A percentile compares a stretch with the other conserved stretches of the same genome.
Conservation (phyloP, 1,140 invertebrate genomes). For the Mamestra configurata region DNA sequence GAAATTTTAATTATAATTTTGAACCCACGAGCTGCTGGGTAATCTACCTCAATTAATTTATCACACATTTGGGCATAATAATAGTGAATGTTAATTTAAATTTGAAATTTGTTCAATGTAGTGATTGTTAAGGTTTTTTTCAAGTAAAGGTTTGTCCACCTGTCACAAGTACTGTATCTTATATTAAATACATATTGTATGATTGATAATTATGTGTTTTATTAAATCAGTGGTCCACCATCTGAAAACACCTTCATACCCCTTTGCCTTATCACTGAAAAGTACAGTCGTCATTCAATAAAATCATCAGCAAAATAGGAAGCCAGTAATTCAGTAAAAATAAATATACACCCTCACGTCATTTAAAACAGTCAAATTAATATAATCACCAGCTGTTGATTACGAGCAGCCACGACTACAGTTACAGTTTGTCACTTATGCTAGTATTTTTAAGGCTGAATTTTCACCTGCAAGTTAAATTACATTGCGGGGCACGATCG, state of each 20-base stretch:
- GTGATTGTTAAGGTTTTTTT: conserved; percentile 80
- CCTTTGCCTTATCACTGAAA: too few relatives aligned
- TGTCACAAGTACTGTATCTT: conserved; percentile 87
- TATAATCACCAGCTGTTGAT: too few relatives aligned
- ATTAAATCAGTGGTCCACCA: conserved; percentile 56
- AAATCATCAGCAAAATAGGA: too few relatives aligned
- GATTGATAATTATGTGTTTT: conserved; percentile 83
- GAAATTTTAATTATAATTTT: conserved; percentile 81
- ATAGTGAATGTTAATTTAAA: conserved; percentile 81
- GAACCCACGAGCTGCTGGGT: conserved; percentile 72
- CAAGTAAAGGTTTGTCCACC: conserved; percentile 83
- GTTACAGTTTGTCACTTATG: too few relatives aligned
- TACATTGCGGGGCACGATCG: too few relatives aligned
- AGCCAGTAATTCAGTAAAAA: too few relatives aligned
- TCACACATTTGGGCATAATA: conserved; percentile 86
- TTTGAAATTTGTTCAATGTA: conserved; percentile 83
- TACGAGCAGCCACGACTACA: too few relatives aligned
- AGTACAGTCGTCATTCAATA: too few relatives aligned
- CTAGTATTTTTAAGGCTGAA: too few relatives aligned
- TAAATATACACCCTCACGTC: too few relatives aligned
- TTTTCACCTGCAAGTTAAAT: too few relatives aligned
- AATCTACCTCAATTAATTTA: conserved; percentile 88
- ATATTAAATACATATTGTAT: conserved; percentile 88
- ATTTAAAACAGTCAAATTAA: too few relatives aligned
- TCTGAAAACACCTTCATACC: neutral